Percentiles rank a stretch among this genome's conserved stretches.
Conservation (phyloP, 2,113 vertebrate genomes). For the Gymnorhina tibicen region DNA sequence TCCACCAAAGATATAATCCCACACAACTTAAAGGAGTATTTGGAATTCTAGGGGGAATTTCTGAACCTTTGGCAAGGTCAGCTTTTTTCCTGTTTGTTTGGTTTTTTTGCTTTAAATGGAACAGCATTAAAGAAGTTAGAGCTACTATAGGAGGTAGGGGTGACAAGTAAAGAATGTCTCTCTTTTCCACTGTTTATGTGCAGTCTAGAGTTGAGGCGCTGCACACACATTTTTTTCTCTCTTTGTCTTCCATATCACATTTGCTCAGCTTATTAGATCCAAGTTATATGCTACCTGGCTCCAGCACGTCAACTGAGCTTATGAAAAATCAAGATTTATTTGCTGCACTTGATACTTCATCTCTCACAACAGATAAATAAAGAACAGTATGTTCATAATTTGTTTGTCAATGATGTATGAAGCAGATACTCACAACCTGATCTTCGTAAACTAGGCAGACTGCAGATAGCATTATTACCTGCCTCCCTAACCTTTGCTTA, state of each 20-base stretch:
- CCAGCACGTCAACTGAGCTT: slow-evolving; percentile 41
- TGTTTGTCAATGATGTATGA: slow-evolving; percentile 74
- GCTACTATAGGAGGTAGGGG: neutral
- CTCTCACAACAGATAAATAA: slow-evolving; percentile 65
- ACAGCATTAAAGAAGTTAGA: neutral
- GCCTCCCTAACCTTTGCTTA: neutral
- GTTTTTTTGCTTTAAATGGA: neutral
- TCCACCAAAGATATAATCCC: neutral
- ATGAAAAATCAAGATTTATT: slow-evolving; percentile 75
- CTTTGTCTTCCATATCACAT: neutral
- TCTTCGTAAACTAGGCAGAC: slow-evolving; percentile 57
- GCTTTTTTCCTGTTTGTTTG: neutral
- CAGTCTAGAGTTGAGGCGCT: neutral
- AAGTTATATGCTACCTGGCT: slow-evolving; percentile 33
- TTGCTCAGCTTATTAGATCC: slow-evolving; percentile 57
- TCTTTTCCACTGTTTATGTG: neutral
- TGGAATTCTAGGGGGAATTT: neutral
- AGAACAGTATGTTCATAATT: slow-evolving; percentile 72
- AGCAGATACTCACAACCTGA: slow-evolving; percentile 56
- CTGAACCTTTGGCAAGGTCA: neutral
- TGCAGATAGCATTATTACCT: slow-evolving; percentile 26
- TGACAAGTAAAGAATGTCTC: neutral
- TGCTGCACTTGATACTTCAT: slow-evolving; percentile 54
- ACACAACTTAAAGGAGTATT: neutral
- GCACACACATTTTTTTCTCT: neutral